phyloP scores from a whole-genome alignment of 2,113 vertebrate species.

The Labeo rohita region DNA sequence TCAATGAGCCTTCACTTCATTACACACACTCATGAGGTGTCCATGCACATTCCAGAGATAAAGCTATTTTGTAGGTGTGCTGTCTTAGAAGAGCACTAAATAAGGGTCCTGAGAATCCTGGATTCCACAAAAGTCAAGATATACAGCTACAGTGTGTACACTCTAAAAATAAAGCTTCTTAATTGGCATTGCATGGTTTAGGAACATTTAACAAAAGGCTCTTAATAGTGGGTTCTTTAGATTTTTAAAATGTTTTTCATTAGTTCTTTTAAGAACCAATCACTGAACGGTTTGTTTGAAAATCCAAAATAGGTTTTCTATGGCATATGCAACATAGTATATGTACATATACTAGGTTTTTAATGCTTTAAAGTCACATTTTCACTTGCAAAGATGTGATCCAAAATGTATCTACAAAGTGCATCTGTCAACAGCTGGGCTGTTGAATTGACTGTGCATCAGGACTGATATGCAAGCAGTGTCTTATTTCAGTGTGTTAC shows the following conservation, averaged over 20 bases:
- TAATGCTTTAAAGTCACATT: too few relatives aligned
- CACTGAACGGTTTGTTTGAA: too few relatives aligned
- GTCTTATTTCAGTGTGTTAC: conserved; percentile 5
- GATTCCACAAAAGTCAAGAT: not conserved
- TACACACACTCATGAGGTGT: conserved; percentile 13
- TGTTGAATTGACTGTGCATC: not conserved
- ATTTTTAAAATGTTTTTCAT: too few relatives aligned
- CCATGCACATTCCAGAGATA: conserved; percentile 31
- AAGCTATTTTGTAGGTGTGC: not conserved
- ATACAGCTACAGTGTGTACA: not conserved
- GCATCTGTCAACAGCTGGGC: conserved; percentile 2
- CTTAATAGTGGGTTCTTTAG: too few relatives aligned
- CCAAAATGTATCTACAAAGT: not conserved
- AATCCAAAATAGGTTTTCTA: too few relatives aligned
- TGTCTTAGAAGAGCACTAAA: not conserved
- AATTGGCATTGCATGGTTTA: not conserved
- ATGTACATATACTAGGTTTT: too few relatives aligned
- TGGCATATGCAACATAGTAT: too few relatives aligned
- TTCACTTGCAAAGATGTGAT: not conserved
- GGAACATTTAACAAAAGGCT: too few relatives aligned
- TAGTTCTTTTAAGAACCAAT: too few relatives aligned
- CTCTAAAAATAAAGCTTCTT: not conserved
- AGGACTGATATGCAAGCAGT: conserved; percentile 21
- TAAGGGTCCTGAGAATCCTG: not conserved
- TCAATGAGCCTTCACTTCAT: conserved; percentile 13